Base-by-base conservation (phyloP, 35 echinoderm and acorn worm species). In the Diadema setosum region DNA sequence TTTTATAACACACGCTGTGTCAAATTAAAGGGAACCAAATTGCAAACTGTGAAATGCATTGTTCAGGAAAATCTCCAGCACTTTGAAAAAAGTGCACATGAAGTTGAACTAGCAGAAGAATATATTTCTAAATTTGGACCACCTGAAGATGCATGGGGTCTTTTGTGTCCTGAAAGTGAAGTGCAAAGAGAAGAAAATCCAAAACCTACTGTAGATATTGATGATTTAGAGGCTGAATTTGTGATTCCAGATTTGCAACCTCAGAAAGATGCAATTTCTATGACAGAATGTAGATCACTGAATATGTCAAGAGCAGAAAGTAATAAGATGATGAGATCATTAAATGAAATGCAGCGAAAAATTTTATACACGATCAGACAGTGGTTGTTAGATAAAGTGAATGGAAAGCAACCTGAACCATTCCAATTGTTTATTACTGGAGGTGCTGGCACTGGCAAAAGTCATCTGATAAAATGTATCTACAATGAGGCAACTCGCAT, bases 391-490 rank as follows among this genome's bases (percentile, higher is more conserved):
- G 42, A 86, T 9, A 90, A 94, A 90, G 48, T 56, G 27, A 83
- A 75, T 40, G 56, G 58, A 40, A 46, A 90, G 46, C 30, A 75
- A 36, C 45, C 84, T 34, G 35, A 48, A 87, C 93, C 93, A 82
- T 95, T 95, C 65, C 75, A 95, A 91, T 58, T 91, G 18, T 95
- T 91, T 87, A 33, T 91, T 5, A 86, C 88, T 58, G 86, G 91
- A 57, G 91, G 91, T 70, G 85, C 86, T 83, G 91, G 81, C 11
- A 89, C 92, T 34, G 81, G 92, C 0, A 94, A 93, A 81, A 74
- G 57, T 37, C 84, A 88, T 58, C 5, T 94, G n/a, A 85, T 94
- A 12, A 94, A 90, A 84, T 94, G 86, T 74, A 84, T 85, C 56
- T 75, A 83, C 25, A 35, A 82, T 59, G 81, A 90, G 30, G 86